Evolutionary conservation across 1,140 invertebrate genomes (phyloP), one percentile per base, ranked within the genome.

Genomic region (Homarus americanus): DNA sequence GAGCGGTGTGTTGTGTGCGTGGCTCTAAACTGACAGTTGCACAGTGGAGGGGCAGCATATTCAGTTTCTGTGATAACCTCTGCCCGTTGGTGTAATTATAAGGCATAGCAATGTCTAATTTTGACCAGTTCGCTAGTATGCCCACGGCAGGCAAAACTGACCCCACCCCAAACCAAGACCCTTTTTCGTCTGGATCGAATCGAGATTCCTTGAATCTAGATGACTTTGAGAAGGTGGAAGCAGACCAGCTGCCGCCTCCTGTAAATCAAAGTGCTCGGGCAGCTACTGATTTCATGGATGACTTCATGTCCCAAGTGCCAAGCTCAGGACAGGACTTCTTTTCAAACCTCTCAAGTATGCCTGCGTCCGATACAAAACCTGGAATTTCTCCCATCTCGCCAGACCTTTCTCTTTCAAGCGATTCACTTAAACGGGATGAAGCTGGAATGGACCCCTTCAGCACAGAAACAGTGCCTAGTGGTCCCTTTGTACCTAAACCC

Each of bases 131-230:
- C 24, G 44, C 88, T 4, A 76, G 7, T n/a, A 58, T 78, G n/a
- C 49, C 72, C 34, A 83, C 49, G 78, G 34, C 63, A 66, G 78
- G 38, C 49, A 34, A 34, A 32, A 53, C 20, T 34, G 79, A 83
- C 69, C 49, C 96, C 63, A 97, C 97, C 92, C 97, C 94, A 72
- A 98, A 94, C 15, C 97, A 96, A 72, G 97, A 96, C 94, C 97
- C 96, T 94, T 98, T 98, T 94, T 98, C 85, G 28, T 34, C 78
- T 20, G 92, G 89, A 58, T 91, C 84, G 82, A 92, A 92, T 66
- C 78, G 92, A 41, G 92, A 92, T 66, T 92, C 92, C 66, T 83
- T 92, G 41, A 91, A 91, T 78, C 86, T 91, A 58, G 92, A 92
- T 69, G 92, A 92, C 53, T 92, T 92, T 80, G 92, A 92, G 78